Evolutionary conservation across 2,888 invertebrate species (phyloP).

Genomic region (Allolobophora icterica): DNA sequence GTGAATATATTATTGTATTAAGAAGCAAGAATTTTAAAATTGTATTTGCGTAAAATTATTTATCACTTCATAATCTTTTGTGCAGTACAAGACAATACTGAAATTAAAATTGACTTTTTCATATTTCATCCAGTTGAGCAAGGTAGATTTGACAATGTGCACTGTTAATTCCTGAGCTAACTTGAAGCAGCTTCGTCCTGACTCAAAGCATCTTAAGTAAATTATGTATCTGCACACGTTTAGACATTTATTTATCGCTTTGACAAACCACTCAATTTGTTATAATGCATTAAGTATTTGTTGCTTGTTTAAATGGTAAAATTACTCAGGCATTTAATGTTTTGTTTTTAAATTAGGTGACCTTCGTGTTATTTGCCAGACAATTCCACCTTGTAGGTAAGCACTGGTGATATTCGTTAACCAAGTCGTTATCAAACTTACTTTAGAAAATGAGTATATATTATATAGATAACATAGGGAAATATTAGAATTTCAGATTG

Average conservation of each 20-base stretch:
- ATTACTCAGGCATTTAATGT: background rate
- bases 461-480: background rate
- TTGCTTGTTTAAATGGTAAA: background rate
- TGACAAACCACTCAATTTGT: background rate
- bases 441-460: background rate
- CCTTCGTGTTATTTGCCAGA: slow-evolving; percentile 40
- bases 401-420: background rate
- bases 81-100: too few relatives aligned
- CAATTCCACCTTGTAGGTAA: slow-evolving; percentile 44
- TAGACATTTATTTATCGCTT: background rate
- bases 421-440: too few relatives aligned
- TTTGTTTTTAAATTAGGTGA: slow-evolving; percentile 39
- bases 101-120: too few relatives aligned
- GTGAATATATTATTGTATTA: background rate
- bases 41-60: background rate
- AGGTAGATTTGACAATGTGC: background rate
- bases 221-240: background rate
- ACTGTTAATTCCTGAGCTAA: background rate
- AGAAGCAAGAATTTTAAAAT: background rate
- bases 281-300: background rate
- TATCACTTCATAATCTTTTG: background rate
- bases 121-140: background rate
- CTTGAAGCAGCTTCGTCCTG: too few relatives aligned
- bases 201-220: too few relatives aligned
- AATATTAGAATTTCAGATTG: background rate